A percentile compares a stretch with the other conserved stretches of the same genome.
phyloP scores from a whole-genome alignment of 2,797 vertebrate species.

The Leptatherina wallacei region DNA sequence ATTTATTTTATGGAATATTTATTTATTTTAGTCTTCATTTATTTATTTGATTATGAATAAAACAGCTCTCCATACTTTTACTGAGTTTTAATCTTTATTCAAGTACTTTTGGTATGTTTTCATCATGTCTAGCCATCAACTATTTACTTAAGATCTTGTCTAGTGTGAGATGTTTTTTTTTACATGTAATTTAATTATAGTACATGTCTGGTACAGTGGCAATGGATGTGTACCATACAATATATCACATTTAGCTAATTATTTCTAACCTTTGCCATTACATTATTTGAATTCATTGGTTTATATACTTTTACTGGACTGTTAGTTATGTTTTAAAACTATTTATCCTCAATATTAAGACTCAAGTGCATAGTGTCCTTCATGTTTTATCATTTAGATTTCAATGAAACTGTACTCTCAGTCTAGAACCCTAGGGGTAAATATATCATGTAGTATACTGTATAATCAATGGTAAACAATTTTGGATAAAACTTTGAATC shows the following conservation, averaged over 20 bases:
- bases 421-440: neutral
- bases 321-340: neutral
- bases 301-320: neutral
- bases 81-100: too few species aligned
- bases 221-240: neutral
- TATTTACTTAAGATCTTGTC: neutral
- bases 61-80: too few species aligned
- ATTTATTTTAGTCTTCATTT: too few species aligned
- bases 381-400: neutral
- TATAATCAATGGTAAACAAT: neutral
- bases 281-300: too few species aligned
- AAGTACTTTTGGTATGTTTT: neutral
- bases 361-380: neutral
- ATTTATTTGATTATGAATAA: too few species aligned
- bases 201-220: neutral
- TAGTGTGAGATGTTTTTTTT: neutral
- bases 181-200: neutral
- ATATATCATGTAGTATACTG: neutral
- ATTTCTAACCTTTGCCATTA: too few species aligned
- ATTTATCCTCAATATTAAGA: neutral
- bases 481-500: neutral
- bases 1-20: too few species aligned
- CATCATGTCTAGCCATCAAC: neutral
- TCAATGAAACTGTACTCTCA: neutral
- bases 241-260: neutral